phyloP scores from a whole-genome alignment of 1,140 invertebrate genomes.

The Drosophila nigrodunni region DNA sequence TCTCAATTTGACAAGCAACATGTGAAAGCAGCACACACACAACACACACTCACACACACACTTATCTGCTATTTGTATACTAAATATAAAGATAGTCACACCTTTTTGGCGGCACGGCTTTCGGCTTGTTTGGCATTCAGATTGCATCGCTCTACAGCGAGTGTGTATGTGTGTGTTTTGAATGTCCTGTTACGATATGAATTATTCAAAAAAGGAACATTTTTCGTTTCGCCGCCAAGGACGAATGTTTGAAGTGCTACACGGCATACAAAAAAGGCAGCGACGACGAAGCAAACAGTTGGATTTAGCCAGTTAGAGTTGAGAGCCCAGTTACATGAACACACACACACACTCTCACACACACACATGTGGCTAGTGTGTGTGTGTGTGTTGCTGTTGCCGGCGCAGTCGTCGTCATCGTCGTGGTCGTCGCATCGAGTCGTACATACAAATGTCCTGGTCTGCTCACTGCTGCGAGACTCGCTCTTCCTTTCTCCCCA shows the following conservation, averaged over 20 bases:
- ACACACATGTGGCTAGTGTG: conserved; percentile 6
- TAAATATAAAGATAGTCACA: conserved; percentile 23
- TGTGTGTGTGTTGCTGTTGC: conserved; percentile 47
- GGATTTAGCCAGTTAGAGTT: conserved; percentile 71
- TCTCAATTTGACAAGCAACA: conserved; percentile 80
- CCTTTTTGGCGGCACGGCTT: conserved; percentile 1
- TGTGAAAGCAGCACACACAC: conserved; percentile 43
- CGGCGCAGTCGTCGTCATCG: conserved; percentile 31
- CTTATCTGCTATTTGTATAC: neutral
- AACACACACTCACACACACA: conserved; percentile 20
- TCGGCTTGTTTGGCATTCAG: conserved; percentile 80
- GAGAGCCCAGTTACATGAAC: conserved; percentile 44
- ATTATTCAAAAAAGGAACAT: conserved; percentile 83
- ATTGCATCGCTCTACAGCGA: conserved; percentile 75
- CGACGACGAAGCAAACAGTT: conserved; percentile 55
- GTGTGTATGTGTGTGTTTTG: conserved; percentile 79
- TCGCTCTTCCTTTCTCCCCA: neutral
- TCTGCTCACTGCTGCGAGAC: conserved; percentile 41
- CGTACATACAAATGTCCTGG: conserved; percentile 77
- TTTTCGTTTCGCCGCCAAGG: conserved; percentile 79
- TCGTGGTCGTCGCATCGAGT: conserved; percentile 49
- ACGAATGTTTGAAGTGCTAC: conserved; percentile 80
- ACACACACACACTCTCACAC: neutral
- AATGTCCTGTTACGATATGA: conserved; percentile 84
- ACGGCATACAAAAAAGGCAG: conserved; percentile 81